Conservation (phyloP, 2,888 invertebrate species). For the Drosophila koepferae region DNA sequence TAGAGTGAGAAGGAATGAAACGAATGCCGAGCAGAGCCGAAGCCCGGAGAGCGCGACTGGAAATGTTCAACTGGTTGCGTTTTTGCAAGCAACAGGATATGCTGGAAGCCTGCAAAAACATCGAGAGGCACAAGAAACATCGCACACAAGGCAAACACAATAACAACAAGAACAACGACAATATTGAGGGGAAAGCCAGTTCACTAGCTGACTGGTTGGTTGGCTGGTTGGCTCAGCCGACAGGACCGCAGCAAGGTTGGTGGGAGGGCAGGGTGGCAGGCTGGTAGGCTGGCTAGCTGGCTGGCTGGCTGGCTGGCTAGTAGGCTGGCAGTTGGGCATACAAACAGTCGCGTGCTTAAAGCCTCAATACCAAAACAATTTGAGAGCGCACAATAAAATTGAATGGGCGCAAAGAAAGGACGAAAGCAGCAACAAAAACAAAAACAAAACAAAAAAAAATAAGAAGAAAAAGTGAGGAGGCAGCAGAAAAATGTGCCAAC, state of each 20-base stretch:
- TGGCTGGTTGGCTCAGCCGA: conserved; percentile 26
- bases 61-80: conserved; percentile 79
- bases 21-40: conserved; percentile 47
- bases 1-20: conserved; percentile 5
- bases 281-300: neutral
- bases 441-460: neutral
- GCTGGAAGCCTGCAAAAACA: conserved; percentile 75
- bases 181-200: conserved; percentile 27
- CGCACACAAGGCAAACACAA: conserved; percentile 48
- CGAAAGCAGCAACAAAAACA: conserved; percentile 40
- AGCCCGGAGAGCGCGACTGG: conserved; percentile 60
- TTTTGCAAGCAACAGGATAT: conserved; percentile 78
- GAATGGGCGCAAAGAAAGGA: conserved; percentile 64
- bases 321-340: conserved; percentile 36
- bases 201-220: conserved; percentile 43
- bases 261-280: neutral
- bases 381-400: conserved; percentile 79
- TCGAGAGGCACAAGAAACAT: conserved; percentile 64
- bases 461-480: conserved; percentile 35
- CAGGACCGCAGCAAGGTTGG: conserved; percentile 12
- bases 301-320: conserved; percentile 3
- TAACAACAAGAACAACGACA: conserved; percentile 20
- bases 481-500: conserved; percentile 66
- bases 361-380: conserved; percentile 80
- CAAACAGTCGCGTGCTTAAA: conserved; percentile 76